phyloP scores from a whole-genome alignment of 2,113 vertebrate species.

The Brienomyrus longianalis region DNA sequence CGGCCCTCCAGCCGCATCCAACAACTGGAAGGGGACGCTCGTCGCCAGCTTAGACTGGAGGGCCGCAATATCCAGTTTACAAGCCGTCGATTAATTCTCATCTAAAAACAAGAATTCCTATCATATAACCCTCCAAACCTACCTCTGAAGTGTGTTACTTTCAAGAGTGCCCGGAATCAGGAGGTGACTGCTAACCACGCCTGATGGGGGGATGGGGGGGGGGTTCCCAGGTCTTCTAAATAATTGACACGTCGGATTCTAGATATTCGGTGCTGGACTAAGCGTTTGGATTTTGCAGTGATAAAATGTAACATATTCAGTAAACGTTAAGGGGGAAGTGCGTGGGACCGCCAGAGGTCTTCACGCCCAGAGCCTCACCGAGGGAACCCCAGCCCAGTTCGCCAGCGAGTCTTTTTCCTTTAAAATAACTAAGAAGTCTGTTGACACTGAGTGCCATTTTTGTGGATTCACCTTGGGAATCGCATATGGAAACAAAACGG shows the following conservation, averaged over 20 bases:
- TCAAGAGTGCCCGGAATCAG: neutral
- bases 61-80: conserved; percentile 25
- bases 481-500: neutral
- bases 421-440: neutral
- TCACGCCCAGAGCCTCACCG: neutral
- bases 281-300: neutral
- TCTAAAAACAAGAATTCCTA: conserved; percentile 18
- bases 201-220: neutral
- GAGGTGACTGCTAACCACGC: neutral
- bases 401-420: neutral
- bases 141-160: conserved; percentile 17
- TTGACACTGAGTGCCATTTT: conserved; percentile 10
- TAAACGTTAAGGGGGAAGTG: neutral
- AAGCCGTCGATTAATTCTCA: conserved; percentile 28
- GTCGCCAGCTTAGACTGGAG: conserved; percentile 46
- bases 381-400: neutral
- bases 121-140: conserved; percentile 12
- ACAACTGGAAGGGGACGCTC: conserved; percentile 47
- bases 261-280: neutral
- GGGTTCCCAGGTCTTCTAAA: neutral
- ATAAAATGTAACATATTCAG: neutral
- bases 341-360: neutral
- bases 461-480: neutral
- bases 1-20: conserved; percentile 50
- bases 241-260: neutral